Evolutionary conservation across 2,888 invertebrate species (phyloP).

Genomic region (Chrysotoxum bicinctum): DNA sequence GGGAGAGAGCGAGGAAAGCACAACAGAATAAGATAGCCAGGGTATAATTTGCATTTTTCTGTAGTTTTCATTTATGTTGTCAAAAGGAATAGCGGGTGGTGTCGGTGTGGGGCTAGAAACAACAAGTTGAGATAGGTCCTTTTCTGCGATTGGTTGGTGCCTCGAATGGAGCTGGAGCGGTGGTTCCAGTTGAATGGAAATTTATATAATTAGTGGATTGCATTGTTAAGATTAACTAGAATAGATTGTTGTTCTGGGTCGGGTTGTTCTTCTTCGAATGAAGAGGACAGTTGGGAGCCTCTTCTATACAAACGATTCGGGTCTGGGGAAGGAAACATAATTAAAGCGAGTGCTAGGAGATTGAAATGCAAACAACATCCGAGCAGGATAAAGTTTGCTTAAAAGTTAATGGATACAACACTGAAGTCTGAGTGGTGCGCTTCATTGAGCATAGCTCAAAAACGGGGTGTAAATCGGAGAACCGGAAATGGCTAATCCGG

Average conservation of each 20-base stretch:
- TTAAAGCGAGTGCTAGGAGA: slow-evolving; percentile 9
- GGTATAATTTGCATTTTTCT: slow-evolving; percentile 67
- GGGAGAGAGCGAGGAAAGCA: neutral
- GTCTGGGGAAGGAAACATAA: neutral
- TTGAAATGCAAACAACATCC: slow-evolving; percentile 32
- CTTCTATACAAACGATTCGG: neutral
- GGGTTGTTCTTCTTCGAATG: neutral
- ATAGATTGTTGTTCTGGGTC: slow-evolving; percentile 50
- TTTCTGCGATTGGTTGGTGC: neutral
- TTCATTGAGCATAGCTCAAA: slow-evolving; percentile 28
- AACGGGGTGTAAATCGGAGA: neutral
- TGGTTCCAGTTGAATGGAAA: slow-evolving; percentile 31
- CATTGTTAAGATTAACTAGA: slow-evolving; percentile 65
- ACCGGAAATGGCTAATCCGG: no score
- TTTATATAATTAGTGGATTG: slow-evolving; percentile 69
- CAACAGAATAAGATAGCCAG: slow-evolving; percentile 47
- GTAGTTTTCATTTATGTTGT: slow-evolving; percentile 44
- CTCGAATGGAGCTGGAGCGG: neutral
- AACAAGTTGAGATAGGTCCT: slow-evolving; percentile 42
- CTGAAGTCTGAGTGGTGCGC: neutral
- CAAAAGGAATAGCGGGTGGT: neutral
- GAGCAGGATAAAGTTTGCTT: slow-evolving; percentile 10
- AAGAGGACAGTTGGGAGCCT: slow-evolving; percentile 1
- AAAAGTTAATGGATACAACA: slow-evolving; percentile 15
- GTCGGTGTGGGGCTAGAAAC: slow-evolving; percentile 5